phyloP scores from a whole-genome alignment of 2,113 vertebrate genomes.

The Empidonax traillii region DNA sequence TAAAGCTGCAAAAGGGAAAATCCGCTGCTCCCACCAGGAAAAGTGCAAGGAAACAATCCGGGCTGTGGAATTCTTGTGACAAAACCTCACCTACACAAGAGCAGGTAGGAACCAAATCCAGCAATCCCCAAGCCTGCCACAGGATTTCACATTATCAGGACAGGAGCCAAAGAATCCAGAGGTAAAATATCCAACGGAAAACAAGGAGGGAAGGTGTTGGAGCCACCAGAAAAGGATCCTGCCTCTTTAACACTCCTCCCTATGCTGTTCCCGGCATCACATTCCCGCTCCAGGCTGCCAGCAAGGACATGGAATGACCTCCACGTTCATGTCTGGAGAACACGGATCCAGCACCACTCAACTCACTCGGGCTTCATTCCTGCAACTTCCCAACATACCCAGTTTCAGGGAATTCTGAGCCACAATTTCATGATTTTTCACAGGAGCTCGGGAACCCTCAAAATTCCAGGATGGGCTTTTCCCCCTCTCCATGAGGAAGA shows the following conservation, averaged over 20 bases:
- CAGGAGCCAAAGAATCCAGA: neutral
- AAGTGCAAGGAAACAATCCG: neutral
- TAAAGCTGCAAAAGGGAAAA: neutral
- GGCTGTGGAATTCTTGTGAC: neutral
- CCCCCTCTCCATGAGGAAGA: neutral
- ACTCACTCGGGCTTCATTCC: neutral
- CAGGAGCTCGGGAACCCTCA: neutral
- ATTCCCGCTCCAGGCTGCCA: neutral
- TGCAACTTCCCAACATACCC: neutral
- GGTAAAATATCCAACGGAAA: neutral
- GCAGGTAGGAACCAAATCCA: neutral
- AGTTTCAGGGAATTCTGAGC: neutral
- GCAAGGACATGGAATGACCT: neutral
- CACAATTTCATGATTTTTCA: neutral
- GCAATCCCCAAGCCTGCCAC: neutral
- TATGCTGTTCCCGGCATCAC: neutral
- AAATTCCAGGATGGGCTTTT: neutral
- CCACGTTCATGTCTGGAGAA: neutral
- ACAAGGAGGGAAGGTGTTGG: neutral
- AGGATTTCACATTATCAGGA: neutral
- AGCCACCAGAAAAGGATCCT: neutral
- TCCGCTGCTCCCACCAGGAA: neutral
- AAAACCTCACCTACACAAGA: neutral
- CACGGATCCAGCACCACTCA: neutral
- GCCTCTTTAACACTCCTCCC: neutral